A percentile compares a stretch with the other conserved stretches of the same genome.
Evolutionary conservation across 2,797 vertebrate genomes (phyloP).

Genomic region (Sylvia borin): DNA sequence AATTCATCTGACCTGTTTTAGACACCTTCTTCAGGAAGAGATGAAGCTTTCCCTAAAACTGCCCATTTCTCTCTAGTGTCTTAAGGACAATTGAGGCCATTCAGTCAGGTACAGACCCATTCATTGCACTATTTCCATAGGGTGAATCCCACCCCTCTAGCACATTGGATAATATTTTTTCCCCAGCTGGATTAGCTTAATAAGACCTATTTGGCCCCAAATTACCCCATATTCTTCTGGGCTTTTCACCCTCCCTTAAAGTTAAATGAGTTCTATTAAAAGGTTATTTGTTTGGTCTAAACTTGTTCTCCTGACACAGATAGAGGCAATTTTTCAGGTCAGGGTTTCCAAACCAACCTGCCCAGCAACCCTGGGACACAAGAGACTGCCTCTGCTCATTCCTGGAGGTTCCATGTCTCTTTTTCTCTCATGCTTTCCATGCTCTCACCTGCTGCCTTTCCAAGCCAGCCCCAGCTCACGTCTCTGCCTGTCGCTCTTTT

Average conservation of each 20-base stretch:
- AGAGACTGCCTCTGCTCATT: background rate
- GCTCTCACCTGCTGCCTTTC: background rate
- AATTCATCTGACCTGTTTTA: slow-evolving; percentile 46
- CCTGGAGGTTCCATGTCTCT: accelerated
- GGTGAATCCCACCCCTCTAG: background rate
- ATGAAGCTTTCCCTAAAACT: slow-evolving; percentile 38
- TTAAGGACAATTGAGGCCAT: background rate
- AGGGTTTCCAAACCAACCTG: background rate
- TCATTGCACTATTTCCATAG: background rate
- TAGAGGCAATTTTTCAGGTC: background rate
- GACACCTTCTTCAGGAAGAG: slow-evolving; percentile 45
- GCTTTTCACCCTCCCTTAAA: background rate
- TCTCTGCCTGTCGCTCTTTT: background rate
- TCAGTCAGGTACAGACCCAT: background rate
- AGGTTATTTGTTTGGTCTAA: background rate
- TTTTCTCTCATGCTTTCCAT: background rate
- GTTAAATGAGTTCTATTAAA: background rate
- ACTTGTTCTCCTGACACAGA: background rate
- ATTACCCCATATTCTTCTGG: background rate
- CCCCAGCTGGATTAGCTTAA: background rate
- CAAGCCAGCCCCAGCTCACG: background rate
- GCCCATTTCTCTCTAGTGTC: slow-evolving; percentile 18
- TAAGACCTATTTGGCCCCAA: background rate
- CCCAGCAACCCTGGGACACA: accelerated
- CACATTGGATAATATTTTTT: background rate